Conservation (phyloP, 2,888 invertebrate species). For the Epistrophe eligans region DNA sequence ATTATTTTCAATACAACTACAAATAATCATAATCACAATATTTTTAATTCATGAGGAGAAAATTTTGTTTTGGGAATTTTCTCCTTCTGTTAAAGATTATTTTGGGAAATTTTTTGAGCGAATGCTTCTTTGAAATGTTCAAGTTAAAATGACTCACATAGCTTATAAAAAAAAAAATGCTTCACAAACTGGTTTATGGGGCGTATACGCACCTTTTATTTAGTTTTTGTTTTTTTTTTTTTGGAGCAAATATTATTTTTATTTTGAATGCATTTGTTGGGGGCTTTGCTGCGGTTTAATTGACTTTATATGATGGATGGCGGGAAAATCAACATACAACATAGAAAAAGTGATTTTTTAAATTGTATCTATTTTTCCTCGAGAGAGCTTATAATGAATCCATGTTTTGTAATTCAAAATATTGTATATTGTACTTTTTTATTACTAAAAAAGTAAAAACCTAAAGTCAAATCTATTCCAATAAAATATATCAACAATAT, state of each 20-base stretch:
- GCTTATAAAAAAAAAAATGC: background rate
- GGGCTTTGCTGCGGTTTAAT: background rate
- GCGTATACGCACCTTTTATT: conserved; percentile 58
- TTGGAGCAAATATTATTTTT: background rate
- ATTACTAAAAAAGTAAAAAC: too few species aligned
- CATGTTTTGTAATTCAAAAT: too few species aligned
- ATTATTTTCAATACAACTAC: too few species aligned
- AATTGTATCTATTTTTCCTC: too few species aligned
- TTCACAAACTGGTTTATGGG: conserved; percentile 22
- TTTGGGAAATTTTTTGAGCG: conserved; percentile 8
- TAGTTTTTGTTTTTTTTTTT: background rate
- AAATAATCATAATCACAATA: too few species aligned
- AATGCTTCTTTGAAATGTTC: background rate
- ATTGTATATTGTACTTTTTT: too few species aligned
- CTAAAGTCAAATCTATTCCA: too few species aligned
- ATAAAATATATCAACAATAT: too few species aligned
- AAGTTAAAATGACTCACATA: background rate
- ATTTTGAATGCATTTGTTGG: background rate
- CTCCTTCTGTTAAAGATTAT: background rate
- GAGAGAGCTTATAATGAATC: too few species aligned
- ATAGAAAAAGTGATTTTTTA: too few species aligned
- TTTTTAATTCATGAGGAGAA: too few species aligned
- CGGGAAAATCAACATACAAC: too few species aligned
- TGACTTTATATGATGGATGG: background rate
- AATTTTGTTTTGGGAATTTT: conserved; percentile 49